Base-by-base conservation (phyloP, 2,888 invertebrate genomes). In the Shargacucullia verbasci region DNA sequence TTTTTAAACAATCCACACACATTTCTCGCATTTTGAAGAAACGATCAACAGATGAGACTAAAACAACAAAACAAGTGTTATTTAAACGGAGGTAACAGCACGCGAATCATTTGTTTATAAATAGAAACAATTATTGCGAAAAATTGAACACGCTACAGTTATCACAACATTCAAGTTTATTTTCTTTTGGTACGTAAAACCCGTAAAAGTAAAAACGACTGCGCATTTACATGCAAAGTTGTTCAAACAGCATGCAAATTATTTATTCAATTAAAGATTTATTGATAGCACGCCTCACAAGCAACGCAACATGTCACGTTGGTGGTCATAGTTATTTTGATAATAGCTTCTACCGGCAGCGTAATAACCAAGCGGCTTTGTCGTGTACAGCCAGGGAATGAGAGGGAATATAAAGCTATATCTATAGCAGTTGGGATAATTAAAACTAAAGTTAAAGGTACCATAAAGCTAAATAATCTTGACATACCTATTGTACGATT, bases 181-280 rank as follows among this genome's bases (percentile, higher is more conserved):
- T 67, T 49, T 58, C 33, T 33, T 34, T 57, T 33, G 25, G 7
- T 31, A 43, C n/a, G 44, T 50, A 47, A 69, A 60, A 53, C 48
- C 20, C 48, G 52, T 33, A 34, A 40, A 59, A 39, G 33, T 45
- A 48, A 45, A 45, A 46, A 27, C 33, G 25, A 29, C 2, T 6
- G 29, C 9, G 7, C 29, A 29, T 9, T 29, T 8, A 40, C 66
- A 58, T 41, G 59, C 52, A 31, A 11, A 46, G 15, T 48, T 58
- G 50, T 60, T 56, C 25, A 54, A 45, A 44, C 48, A 33, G 46
- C 46, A 64, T 70, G 75, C 59, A 65, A 71, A 70, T 65, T 48
- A 41, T 50, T 56, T 56, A 62, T 52, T 53, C 48, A 58, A 56
- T 54, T 46, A 48, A 35, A 55, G 59, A 74, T 71, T 59, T 60